phyloP scores from a whole-genome alignment of 2,797 vertebrate genomes.

The Anomalospiza imberbis region DNA sequence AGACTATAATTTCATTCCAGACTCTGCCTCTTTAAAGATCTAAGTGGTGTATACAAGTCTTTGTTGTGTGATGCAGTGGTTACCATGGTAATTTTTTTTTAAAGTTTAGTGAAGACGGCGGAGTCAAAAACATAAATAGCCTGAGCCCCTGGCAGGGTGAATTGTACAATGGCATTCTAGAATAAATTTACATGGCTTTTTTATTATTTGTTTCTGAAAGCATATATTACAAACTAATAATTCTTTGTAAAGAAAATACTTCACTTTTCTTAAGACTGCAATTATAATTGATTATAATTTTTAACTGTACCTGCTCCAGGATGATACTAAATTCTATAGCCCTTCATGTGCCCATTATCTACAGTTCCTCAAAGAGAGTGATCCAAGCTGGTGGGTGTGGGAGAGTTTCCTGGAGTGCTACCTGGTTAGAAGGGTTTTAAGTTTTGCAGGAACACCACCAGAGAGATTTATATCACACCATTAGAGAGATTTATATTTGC shows the following conservation, averaged over 20 bases:
- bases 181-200: neutral
- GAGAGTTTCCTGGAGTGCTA: neutral
- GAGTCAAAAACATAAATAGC: conserved; percentile 61
- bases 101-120: conserved; percentile 10
- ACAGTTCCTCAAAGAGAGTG: neutral
- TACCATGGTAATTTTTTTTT: conserved; percentile 51
- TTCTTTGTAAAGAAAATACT: neutral
- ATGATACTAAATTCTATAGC: neutral
- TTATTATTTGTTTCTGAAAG: neutral
- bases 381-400: neutral
- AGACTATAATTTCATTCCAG: neutral
- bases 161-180: neutral
- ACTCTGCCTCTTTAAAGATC: conserved; percentile 26
- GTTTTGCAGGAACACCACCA: neutral
- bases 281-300: neutral
- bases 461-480: neutral
- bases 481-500: neutral
- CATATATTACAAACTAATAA: neutral
- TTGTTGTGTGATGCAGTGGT: conserved; percentile 56
- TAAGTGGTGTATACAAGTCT: neutral
- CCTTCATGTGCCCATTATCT: neutral
- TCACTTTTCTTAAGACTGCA: neutral
- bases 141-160: conserved; percentile 10
- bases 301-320: neutral
- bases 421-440: neutral